Base-by-base conservation (phyloP, 2,888 invertebrate species). In the Strigamia maritima region DNA sequence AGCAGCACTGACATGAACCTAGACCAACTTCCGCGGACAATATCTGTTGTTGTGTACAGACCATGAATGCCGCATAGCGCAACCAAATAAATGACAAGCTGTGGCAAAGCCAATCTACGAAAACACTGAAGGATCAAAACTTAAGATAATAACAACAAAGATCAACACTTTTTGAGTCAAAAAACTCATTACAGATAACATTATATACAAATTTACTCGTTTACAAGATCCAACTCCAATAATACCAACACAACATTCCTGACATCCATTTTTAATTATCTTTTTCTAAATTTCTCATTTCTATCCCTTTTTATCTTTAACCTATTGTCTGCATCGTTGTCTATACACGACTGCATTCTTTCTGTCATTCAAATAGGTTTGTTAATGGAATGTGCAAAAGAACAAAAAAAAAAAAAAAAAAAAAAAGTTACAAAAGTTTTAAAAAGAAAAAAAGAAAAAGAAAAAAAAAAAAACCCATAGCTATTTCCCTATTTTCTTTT, bases 331-430 rank as follows among this genome's bases (percentile, higher is more conserved):
- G 60, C 60, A 10, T 8, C 24, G 22, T 60, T 7, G 60, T 60
- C 60, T 60, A 22, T 60, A 8, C 54, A 12, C 14, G 8, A 12
- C 22, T 60, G 60, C 60, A 60, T 60, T 60, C 60, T 24, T 60
- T 60, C 60, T 22, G 24, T 60, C 60, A 60, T 60, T 60, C 60
- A 60, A 60, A 60, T 60, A 60, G 60, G 14, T 24, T n/a, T 60
- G 60, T 60, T 60, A 60, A 60, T 60, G 60, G 60, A 60, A 60
- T 60, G 60, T 22, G 60, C 22, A 60, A 8, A 60, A n/a, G 49
- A 35, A 35, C 6, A 10, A 35, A 10, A 35, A 10, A 10, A 10
- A 10, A 35, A 35, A 35, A 35, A 44, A 44, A 60, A 60, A 60
- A 60, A 60, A 60, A 22, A 22, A 60, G 22, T 19, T 60, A 22